Percentiles rank a stretch among this genome's conserved stretches.
These are phyloP conservation scores for Lutraria rhynchaena DNA, from an alignment of 1,140 invertebrate species.

Conservation along the genomic window DNA sequence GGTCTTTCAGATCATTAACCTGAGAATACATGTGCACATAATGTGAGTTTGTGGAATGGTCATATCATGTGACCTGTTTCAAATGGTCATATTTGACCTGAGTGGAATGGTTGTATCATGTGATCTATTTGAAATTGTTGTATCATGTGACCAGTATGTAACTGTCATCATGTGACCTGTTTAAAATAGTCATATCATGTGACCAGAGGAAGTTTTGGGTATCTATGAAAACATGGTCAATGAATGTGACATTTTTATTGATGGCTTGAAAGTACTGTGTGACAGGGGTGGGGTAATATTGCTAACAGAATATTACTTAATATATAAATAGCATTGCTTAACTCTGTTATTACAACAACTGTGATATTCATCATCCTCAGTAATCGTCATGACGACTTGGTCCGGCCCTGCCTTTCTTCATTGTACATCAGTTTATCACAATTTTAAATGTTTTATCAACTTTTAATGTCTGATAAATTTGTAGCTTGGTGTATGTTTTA, in stretches of 20 bases:
- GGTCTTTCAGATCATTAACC: slow-evolving; percentile 60
- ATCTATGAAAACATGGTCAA: slow-evolving; percentile 18
- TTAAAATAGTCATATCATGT: too few relatives aligned
- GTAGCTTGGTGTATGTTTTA: too few relatives aligned
- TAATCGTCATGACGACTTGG: background rate
- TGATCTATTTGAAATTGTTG: too few relatives aligned
- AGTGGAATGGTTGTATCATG: too few relatives aligned
- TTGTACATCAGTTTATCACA: slow-evolving; percentile 28
- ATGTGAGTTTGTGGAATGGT: too few relatives aligned
- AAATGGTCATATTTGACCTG: too few relatives aligned
- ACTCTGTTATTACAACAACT: slow-evolving; percentile 28
- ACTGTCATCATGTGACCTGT: too few relatives aligned
- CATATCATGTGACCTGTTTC: too few relatives aligned
- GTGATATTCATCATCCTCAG: slow-evolving; percentile 34
- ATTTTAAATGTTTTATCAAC: slow-evolving; percentile 45
- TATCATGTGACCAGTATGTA: too few relatives aligned
- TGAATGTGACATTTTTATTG: background rate
- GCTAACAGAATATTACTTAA: slow-evolving; percentile 4
- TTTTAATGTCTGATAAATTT: slow-evolving; percentile 12
- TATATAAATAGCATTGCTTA: slow-evolving; percentile 38
- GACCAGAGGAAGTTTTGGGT: too few relatives aligned
- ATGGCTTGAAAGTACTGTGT: too few relatives aligned
- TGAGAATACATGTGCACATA: slow-evolving; percentile 13
- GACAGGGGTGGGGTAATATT: slow-evolving; percentile 30
- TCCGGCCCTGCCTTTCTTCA: slow-evolving; percentile 26